Conservation (phyloP, 2,797 vertebrate genomes). For the Semaprochilodus insignis region DNA sequence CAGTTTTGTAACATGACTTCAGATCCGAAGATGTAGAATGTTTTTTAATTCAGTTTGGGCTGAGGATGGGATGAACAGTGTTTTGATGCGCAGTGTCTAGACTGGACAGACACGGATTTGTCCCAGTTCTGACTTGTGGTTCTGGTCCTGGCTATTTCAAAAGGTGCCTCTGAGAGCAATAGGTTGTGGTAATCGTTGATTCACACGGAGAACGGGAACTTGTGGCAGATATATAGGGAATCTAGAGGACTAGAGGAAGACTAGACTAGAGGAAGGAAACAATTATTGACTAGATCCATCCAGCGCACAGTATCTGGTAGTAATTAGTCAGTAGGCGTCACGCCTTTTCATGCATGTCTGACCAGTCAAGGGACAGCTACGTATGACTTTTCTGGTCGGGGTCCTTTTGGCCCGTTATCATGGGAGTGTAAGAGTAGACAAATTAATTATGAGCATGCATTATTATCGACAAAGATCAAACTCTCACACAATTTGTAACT, state of each 20-base stretch:
- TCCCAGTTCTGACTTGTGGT: slow-evolving; percentile 28
- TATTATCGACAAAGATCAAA: slow-evolving; percentile 34
- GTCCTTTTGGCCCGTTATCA: slow-evolving; percentile 40
- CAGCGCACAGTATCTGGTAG: slow-evolving; percentile 32
- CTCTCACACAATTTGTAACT: slow-evolving; percentile 61
- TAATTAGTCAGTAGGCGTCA: slow-evolving; percentile 22
- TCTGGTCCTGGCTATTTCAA: slow-evolving; percentile 38
- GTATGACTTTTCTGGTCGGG: slow-evolving; percentile 15
- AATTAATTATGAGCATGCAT: slow-evolving; percentile 56
- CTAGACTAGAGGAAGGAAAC: slow-evolving; percentile 7
- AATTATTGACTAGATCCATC: slow-evolving; percentile 12
- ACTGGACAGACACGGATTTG: not conserved
- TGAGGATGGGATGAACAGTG: not conserved
- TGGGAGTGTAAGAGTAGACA: slow-evolving; percentile 35
- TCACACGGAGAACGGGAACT: slow-evolving; percentile 25
- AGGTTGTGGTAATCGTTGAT: slow-evolving; percentile 19
- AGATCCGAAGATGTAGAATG: slow-evolving; percentile 25
- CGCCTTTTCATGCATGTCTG: slow-evolving; percentile 48
- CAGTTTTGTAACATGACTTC: slow-evolving; percentile 41
- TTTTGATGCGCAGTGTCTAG: not conserved
- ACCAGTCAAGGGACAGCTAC: slow-evolving; percentile 39
- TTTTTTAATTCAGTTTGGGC: slow-evolving; percentile 28
- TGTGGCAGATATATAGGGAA: slow-evolving; percentile 31
- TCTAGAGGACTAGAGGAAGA: slow-evolving; percentile 2
- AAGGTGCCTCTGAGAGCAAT: slow-evolving; percentile 42